Conservation (phyloP, 1,140 invertebrate genomes). For the Heliconius eleuchia region DNA sequence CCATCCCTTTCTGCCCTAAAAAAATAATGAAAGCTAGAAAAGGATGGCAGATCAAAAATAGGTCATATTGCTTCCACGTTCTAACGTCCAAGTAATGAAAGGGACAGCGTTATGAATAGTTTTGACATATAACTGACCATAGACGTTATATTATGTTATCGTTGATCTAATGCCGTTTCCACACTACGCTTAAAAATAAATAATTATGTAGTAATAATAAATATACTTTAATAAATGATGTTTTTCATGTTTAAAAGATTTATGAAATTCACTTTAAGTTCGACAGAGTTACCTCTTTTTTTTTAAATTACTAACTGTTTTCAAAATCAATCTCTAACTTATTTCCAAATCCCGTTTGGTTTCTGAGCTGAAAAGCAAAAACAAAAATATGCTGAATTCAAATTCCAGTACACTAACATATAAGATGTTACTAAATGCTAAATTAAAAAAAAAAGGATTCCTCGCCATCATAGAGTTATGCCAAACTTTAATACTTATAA, state of each 20-base stretch:
- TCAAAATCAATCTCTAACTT: too few relatives aligned
- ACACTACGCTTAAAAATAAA: neutral
- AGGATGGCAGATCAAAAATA: neutral
- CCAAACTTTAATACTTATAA: neutral
- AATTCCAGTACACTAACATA: too few relatives aligned
- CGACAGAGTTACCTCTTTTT: too few relatives aligned
- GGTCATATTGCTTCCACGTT: neutral
- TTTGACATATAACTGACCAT: slow-evolving; percentile 12
- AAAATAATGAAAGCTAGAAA: neutral
- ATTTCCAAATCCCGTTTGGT: too few relatives aligned
- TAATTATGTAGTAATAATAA: neutral
- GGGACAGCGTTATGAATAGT: neutral
- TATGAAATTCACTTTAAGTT: too few relatives aligned
- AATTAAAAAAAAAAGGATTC: neutral
- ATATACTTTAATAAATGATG: too few relatives aligned
- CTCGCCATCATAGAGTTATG: neutral
- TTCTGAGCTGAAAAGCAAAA: too few relatives aligned
- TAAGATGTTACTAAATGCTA: too few relatives aligned
- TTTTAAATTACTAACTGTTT: too few relatives aligned
- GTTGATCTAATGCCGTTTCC: slow-evolving; percentile 7
- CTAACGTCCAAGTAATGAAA: neutral
- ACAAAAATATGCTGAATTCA: too few relatives aligned
- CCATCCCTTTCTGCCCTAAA: neutral
- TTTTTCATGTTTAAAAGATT: too few relatives aligned
- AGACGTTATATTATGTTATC: slow-evolving; percentile 6